Percentiles rank a stretch among this genome's conserved stretches.
phyloP scores from a whole-genome alignment of 2,888 invertebrate species.

The Subacronicta megacephala region DNA sequence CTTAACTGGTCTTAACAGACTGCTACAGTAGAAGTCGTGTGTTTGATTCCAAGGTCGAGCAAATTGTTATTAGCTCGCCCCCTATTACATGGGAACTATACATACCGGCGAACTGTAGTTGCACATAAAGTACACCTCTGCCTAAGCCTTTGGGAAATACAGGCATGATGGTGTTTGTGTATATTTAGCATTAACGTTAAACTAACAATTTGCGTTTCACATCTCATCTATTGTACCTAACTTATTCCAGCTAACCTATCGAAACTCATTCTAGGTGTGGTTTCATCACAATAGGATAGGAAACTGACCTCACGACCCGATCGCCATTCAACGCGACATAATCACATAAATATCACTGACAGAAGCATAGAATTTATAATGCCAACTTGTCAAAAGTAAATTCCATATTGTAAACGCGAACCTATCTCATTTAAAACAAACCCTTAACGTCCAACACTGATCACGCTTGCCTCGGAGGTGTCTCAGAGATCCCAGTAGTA shows the following conservation, averaged over 20 bases:
- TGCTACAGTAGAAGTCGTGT: no score
- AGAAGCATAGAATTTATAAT: slow-evolving; percentile 14
- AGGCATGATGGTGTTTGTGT: no score
- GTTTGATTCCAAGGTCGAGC: no score
- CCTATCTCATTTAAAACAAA: slow-evolving; percentile 31
- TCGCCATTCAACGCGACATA: slow-evolving; percentile 38
- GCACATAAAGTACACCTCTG: no score
- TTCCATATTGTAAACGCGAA: slow-evolving; percentile 1
- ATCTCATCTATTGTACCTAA: neutral
- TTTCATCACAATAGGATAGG: slow-evolving; percentile 33
- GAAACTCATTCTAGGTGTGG: slow-evolving; percentile 14
- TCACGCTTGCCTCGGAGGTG: slow-evolving; percentile 50
- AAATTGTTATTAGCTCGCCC: no score
- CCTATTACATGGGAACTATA: no score
- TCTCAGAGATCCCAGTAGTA: slow-evolving; percentile 62
- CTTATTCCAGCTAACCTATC: neutral
- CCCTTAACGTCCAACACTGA: slow-evolving; percentile 34
- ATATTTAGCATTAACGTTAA: neutral
- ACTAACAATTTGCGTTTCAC: neutral
- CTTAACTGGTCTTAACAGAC: no score
- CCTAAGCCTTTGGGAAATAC: no score
- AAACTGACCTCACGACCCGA: slow-evolving; percentile 29
- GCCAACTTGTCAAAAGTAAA: slow-evolving; percentile 10
- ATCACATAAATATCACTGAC: slow-evolving; percentile 22
- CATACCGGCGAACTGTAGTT: no score